Evolutionary conservation across 2,888 invertebrate species (phyloP).

Genomic region (Cerastis leucographa): DNA sequence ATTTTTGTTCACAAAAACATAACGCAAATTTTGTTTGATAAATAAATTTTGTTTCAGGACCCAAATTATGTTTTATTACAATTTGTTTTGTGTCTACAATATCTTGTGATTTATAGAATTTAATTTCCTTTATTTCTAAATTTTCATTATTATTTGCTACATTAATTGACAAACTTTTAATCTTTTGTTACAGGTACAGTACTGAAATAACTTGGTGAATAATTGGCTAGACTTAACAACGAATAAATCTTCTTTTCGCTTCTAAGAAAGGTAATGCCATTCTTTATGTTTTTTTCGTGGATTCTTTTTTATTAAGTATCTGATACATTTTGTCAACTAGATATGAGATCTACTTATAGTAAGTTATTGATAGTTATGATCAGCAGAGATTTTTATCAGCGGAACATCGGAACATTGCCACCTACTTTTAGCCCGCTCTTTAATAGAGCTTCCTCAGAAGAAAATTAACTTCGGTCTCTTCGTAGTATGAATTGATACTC

Average conservation of each 20-base stretch:
- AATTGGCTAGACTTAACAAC: conserved; percentile 12
- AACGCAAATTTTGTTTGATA: conserved; percentile 25
- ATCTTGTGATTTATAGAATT: conserved; percentile 35
- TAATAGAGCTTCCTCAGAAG: background rate
- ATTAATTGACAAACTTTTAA: conserved; percentile 33
- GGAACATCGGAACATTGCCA: background rate
- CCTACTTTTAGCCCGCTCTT: conserved; percentile 22
- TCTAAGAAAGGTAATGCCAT: conserved; percentile 18
- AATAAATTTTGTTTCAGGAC: conserved; percentile 12
- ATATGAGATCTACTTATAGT: too few relatives aligned
- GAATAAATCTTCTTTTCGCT: conserved; percentile 21
- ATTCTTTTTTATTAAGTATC: background rate
- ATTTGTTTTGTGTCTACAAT: conserved; percentile 32
- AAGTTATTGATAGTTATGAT: too few relatives aligned
- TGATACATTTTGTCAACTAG: background rate
- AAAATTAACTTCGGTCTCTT: conserved; percentile 42
- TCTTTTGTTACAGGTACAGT: conserved; percentile 65
- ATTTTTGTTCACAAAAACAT: conserved; percentile 13
- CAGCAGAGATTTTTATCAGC: background rate
- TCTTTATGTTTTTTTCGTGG: background rate
- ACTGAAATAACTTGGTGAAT: conserved; percentile 34
- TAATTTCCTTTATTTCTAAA: conserved; percentile 46
- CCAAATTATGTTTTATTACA: conserved; percentile 42
- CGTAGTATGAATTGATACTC: conserved; percentile 43
- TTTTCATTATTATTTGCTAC: conserved; percentile 20